Evolutionary conservation across 2,113 vertebrate genomes (phyloP), one percentile per base, ranked within the genome.

Genomic region (Aythya baeri): DNA sequence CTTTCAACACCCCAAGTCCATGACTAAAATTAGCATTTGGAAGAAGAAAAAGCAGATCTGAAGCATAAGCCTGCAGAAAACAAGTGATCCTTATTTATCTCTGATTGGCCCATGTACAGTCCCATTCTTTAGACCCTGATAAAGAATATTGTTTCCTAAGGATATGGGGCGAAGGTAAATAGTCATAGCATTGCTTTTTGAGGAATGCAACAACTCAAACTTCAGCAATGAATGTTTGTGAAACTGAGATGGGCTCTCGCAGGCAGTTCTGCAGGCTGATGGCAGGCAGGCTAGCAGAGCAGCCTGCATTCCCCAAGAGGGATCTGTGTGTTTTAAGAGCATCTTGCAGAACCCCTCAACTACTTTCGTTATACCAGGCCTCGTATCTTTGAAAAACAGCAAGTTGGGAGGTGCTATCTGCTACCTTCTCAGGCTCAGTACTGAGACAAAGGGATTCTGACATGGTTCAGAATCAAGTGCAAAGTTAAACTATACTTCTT

Each of bases 1-100:
- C 41, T 63, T 74, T 62, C 77, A 75, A 26, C n/a, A 72, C 11
- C 13, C 38, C 25, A 73, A 54, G 36, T 70, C 27, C 59, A 11
- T 0, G 1, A 73, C 12, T 63, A 34, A 67, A 75, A 87, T 52
- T 49, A 61, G 29, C n/a, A 82, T 58, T 57, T 23, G 17, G 12
- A 52, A 82, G 31, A 91, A 31, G 29, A 84, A 91, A 94, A 94
- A 23, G 34, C 17, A 74, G 18, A 74, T 90, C 17, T 83, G 34
- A 81, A 81, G 38, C 3, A 0, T 34, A 29, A 92, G 13, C n/a
- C 9, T 46, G 41, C 32, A 75, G 23, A 46, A 58, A n/a, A 59
- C 25, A 77, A 4, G 15, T 32, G 34, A 85, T 38, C 27, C 83
- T 54, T 31, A 61, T 11, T 91, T 88, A 54, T 41, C 59, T 68